Base-by-base conservation (phyloP, 2,888 invertebrate genomes). In the Pseudococcus jackbeardsleyi region DNA sequence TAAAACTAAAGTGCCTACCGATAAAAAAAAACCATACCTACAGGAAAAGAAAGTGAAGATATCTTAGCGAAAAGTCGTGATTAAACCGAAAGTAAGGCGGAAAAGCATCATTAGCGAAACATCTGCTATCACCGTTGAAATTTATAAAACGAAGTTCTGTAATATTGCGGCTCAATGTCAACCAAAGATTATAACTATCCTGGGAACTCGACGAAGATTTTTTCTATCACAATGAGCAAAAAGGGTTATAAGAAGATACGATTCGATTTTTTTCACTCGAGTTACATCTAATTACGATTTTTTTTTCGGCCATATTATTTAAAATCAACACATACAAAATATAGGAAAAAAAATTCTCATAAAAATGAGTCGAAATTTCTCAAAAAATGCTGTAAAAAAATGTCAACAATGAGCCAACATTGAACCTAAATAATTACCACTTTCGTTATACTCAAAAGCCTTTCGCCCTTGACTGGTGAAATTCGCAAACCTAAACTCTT, bases 41-140 rank as follows among this genome's bases (percentile, higher is more conserved):
- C 22, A 64, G 64, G 64, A 64, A 64, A 64, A 64, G 64, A 64
- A 64, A 64, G 64, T 64, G 22, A 64, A 64, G 64, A 64, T 64
- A 64, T 64, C 22, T 64, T 64, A 22, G 19, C 7, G 22, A 64
- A 64, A 64, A 64, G 64, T 64, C 22, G 22, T 11, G 64, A 64
- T 64, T 64, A 64, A 59, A 54, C 54, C 26, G 26, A 33, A 42
- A 54, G 54, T 22, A 22, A 7, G 64, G 12, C 19, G 64, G 64
- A 64, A 19, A 64, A 64, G 64, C 64, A 12, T 22, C 64, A 22
- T 22, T 64, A 22, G 64, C 9, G 12, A 22, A 64, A 64, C 64
- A 64, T 22, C 64, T 64, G 64, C 22, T 64, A 15, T 64, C 22
- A 22, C 22, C 22, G 22, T 64, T 19, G 64, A 64, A 64, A 64